Evolutionary conservation across 1,140 invertebrate genomes (phyloP).

Genomic region (Forficula auricularia): DNA sequence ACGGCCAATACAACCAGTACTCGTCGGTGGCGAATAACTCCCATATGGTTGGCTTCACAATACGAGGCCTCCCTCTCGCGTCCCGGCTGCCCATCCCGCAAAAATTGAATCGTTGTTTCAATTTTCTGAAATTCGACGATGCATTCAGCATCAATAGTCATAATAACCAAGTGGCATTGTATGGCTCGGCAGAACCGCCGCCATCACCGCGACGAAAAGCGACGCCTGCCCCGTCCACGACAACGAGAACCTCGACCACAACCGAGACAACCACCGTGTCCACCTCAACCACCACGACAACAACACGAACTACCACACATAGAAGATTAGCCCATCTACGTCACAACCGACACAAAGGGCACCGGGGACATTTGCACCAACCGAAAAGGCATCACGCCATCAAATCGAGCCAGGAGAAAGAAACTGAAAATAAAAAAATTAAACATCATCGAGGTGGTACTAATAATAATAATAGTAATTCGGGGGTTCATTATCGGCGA

Average conservation of each 20-base stretch:
- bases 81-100: constrained; percentile 17
- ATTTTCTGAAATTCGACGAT: constrained; percentile 32
- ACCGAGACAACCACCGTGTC: constrained; percentile 4
- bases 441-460: constrained; percentile 1
- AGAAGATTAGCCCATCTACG: background rate
- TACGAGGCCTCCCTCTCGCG: constrained; percentile 27
- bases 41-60: constrained; percentile 31
- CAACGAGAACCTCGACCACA: constrained; percentile 9
- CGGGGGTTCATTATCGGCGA: background rate
- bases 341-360: background rate
- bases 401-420: no score
- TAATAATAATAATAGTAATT: constrained; percentile 6
- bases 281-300: constrained; percentile 11
- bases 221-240: constrained; percentile 5
- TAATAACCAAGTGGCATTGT: constrained; percentile 27
- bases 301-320: background rate
- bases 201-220: constrained; percentile 17
- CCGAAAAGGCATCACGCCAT: constrained; percentile 1
- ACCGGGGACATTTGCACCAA: background rate
- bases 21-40: constrained; percentile 25
- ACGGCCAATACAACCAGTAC: constrained; percentile 32
- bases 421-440: no score
- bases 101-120: constrained; percentile 27
- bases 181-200: constrained; percentile 12
- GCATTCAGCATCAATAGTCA: constrained; percentile 29